Evolutionary conservation across 2,113 vertebrate species (phyloP).

Genomic region (Callithrix jacchus): DNA sequence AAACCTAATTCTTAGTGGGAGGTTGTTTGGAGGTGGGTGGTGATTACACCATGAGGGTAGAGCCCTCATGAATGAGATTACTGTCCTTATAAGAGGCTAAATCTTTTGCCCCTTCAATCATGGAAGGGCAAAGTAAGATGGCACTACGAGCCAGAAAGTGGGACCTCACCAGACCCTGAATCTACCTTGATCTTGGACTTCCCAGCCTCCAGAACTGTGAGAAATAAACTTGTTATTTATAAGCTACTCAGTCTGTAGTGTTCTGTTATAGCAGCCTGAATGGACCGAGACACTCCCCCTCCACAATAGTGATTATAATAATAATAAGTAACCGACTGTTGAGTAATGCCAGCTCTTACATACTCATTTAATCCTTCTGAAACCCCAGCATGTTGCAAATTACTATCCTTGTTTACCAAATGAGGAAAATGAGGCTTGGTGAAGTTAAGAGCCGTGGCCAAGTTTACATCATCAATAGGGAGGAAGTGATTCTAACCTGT

Average conservation of each 20-base stretch:
- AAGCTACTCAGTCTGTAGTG: neutral
- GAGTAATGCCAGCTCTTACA: neutral
- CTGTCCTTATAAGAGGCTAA: neutral
- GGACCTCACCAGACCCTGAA: neutral
- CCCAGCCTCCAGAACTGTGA: neutral
- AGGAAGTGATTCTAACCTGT: neutral
- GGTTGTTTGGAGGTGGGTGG: neutral
- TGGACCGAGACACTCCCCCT: neutral
- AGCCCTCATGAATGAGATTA: neutral
- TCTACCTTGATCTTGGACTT: neutral
- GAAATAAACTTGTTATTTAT: neutral
- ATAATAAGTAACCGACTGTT: neutral
- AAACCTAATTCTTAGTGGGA: neutral
- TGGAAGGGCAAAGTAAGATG: neutral
- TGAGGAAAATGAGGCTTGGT: accelerated
- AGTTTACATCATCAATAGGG: neutral
- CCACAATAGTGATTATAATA: neutral
- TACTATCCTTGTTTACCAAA: neutral
- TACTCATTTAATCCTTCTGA: neutral
- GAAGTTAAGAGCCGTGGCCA: neutral
- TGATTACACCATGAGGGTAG: neutral
- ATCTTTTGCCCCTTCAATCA: neutral
- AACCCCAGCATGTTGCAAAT: neutral
- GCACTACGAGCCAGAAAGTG: neutral
- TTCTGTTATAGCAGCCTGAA: neutral